Evolutionary conservation across 2,888 invertebrate species (phyloP).

Genomic region (Ennomos quercinarius): DNA sequence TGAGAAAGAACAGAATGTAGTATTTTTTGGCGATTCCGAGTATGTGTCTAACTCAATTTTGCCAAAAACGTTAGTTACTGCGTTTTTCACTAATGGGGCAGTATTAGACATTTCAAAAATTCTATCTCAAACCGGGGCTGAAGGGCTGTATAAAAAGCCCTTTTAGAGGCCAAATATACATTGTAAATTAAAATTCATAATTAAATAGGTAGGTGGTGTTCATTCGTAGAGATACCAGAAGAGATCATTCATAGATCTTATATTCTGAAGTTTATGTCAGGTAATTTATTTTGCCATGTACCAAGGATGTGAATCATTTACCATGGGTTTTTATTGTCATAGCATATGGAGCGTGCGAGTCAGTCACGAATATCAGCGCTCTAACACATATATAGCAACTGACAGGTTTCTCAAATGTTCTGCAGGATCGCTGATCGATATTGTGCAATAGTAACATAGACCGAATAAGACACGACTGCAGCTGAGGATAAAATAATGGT

Average conservation of each 20-base stretch:
- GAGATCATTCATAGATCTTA: constrained; percentile 19
- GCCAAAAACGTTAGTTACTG: too few species aligned
- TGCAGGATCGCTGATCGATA: constrained; percentile 28
- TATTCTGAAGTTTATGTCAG: constrained; percentile 32
- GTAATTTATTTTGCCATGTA: constrained; percentile 31
- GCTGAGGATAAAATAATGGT: constrained; percentile 20
- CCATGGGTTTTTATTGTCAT: constrained; percentile 50
- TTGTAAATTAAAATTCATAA: too few species aligned
- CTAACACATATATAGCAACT: constrained; percentile 15
- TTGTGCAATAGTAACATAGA: constrained; percentile 18
- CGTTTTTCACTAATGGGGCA: too few species aligned
- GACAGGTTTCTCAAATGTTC: constrained; percentile 17
- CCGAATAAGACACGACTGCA: constrained; percentile 15
- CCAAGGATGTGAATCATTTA: constrained; percentile 65
- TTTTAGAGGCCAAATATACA: too few species aligned
- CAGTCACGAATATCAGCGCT: constrained; percentile 60
- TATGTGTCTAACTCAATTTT: too few species aligned
- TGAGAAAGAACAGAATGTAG: too few species aligned
- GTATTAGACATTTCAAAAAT: not conserved
- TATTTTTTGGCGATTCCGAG: too few species aligned
- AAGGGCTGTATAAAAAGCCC: too few species aligned
- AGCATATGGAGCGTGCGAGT: constrained; percentile 56
- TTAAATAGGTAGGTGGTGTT: too few species aligned
- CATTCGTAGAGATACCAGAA: too few species aligned
- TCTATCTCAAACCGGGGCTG: not conserved